phyloP scores from a whole-genome alignment of 1,140 invertebrate species.

The Hetaerina americana region DNA sequence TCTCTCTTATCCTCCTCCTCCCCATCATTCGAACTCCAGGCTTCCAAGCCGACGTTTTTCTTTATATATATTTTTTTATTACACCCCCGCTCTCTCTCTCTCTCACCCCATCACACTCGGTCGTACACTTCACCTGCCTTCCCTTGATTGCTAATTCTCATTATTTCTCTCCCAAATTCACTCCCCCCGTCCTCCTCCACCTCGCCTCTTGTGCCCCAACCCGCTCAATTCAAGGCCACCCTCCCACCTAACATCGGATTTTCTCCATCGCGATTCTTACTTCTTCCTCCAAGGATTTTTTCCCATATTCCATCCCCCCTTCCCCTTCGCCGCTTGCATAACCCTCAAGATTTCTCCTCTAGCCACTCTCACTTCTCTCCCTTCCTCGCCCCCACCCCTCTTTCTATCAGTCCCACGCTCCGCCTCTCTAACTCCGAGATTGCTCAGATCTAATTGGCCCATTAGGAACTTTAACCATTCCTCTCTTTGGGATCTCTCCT shows the following conservation, averaged over 20 bases:
- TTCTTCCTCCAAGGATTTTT: too few species aligned
- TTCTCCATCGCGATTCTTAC: too few species aligned
- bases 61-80: too few species aligned
- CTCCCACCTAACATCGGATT: too few species aligned
- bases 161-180: too few species aligned
- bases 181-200: too few species aligned
- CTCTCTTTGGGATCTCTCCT: neutral
- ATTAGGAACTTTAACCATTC: neutral
- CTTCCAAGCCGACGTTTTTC: too few species aligned
- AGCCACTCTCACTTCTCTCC: neutral
- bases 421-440: neutral
- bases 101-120: too few species aligned
- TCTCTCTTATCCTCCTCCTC: neutral
- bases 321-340: neutral
- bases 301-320: too few species aligned
- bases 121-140: neutral
- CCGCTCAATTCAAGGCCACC: too few species aligned
- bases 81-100: too few species aligned
- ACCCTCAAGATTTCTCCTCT: neutral
- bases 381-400: neutral
- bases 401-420: neutral
- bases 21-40: neutral
- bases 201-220: too few species aligned
- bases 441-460: neutral
- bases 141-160: neutral